Conservation (phyloP, 2,797 vertebrate species). For the Melanitta fusca region DNA sequence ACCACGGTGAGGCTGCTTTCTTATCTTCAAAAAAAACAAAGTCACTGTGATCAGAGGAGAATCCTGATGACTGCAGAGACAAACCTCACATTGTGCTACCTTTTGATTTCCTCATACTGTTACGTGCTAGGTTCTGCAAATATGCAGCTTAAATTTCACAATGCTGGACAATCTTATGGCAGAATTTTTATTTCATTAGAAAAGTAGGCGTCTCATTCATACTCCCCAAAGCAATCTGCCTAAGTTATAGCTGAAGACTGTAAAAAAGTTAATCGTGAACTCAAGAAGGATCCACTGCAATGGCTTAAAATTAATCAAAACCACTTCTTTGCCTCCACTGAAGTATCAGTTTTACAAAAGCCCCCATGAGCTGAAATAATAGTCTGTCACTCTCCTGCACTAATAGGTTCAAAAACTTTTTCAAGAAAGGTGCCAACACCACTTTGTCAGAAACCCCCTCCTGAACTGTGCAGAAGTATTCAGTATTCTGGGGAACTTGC, state of each 20-base stretch:
- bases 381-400: not conserved
- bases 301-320: not conserved
- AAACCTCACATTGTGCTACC: not conserved
- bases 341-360: conserved; percentile 19
- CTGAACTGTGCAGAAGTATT: conserved; percentile 53
- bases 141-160: not conserved
- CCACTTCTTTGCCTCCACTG: not conserved
- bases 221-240: not conserved
- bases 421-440: conserved; percentile 42
- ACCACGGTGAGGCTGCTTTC: not conserved
- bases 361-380: not conserved
- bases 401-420: conserved; percentile 53
- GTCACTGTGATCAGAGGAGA: not conserved
- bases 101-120: not conserved
- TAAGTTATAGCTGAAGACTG: not conserved
- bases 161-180: not conserved
- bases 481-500: conserved; percentile 50
- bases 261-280: not conserved
- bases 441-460: conserved; percentile 41
- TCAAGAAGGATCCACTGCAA: not conserved
- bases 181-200: not conserved
- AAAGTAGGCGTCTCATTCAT: not conserved
- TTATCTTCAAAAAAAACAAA: not conserved
- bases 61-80: not conserved
- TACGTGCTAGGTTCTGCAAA: not conserved